A percentile compares a stretch with the other conserved stretches of the same genome.
Evolutionary conservation across 2,888 invertebrate genomes (phyloP).

Genomic region (Perizoma affinitatum): DNA sequence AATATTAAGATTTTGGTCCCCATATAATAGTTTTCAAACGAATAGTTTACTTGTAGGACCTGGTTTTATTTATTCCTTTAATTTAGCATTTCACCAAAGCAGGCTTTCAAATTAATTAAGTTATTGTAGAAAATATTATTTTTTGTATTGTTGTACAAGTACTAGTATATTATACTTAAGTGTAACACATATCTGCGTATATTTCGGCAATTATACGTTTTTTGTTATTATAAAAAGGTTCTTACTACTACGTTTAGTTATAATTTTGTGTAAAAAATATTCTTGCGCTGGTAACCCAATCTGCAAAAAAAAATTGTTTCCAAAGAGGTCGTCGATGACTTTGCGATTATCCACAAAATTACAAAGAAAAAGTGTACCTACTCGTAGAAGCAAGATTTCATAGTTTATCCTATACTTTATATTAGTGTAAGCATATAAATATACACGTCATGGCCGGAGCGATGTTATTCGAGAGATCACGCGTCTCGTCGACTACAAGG

Average conservation of each 20-base stretch:
- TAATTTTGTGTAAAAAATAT: constrained; percentile 22
- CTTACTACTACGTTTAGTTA: constrained; percentile 29
- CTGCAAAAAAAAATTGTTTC: constrained; percentile 82
- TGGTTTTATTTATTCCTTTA: too few species aligned
- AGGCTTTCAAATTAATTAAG: too few species aligned
- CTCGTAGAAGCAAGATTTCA: constrained; percentile 71
- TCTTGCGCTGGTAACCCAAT: constrained; percentile 57
- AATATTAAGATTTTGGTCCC: too few species aligned
- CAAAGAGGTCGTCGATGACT: constrained; percentile 82
- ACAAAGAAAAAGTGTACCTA: constrained; percentile 81
- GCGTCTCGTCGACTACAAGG: constrained; percentile 89
- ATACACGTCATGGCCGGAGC: constrained; percentile 92
- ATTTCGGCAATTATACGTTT: too few species aligned
- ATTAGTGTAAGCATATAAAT: constrained; percentile 78
- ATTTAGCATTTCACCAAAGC: too few species aligned
- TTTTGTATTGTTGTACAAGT: too few species aligned
- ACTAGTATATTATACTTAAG: too few species aligned
- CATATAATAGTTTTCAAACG: too few species aligned
- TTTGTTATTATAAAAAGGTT: not conserved
- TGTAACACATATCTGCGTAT: too few species aligned
- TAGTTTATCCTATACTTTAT: constrained; percentile 65
- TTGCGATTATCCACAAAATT: constrained; percentile 81
- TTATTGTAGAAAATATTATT: too few species aligned
- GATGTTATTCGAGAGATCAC: constrained; percentile 94
- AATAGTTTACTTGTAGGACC: too few species aligned